Percentiles rank a stretch among this genome's conserved stretches.
Evolutionary conservation across 2,888 invertebrate species (phyloP).

Genomic region (Phytoseiulus persimilis): DNA sequence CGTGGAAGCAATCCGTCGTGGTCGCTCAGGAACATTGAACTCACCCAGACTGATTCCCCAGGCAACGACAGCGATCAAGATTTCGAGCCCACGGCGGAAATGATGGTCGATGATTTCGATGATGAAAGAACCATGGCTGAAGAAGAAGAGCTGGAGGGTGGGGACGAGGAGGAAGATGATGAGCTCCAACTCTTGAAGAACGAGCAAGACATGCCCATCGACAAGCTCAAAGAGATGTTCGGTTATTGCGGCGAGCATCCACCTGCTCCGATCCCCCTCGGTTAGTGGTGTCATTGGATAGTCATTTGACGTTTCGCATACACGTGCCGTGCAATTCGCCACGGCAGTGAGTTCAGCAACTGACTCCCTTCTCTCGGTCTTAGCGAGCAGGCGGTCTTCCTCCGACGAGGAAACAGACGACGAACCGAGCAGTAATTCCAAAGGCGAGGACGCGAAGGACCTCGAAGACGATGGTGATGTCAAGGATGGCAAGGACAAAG

Average conservation of each 20-base stretch:
- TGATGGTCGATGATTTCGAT: constrained; percentile 95
- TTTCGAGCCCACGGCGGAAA: constrained; percentile 87
- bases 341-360: too few relatives aligned
- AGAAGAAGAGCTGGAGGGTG: constrained; percentile 86
- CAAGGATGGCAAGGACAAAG: constrained; percentile 47
- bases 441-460: constrained; percentile 37
- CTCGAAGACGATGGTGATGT: constrained; percentile 36
- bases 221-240: constrained; percentile 81
- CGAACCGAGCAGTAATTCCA: constrained; percentile 41
- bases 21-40: not conserved
- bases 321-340: too few relatives aligned
- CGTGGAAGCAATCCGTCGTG: too few relatives aligned
- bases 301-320: too few relatives aligned
- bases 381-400: constrained; percentile 40
- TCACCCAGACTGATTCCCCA: not conserved
- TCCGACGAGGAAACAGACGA: constrained; percentile 39
- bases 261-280: constrained; percentile 37
- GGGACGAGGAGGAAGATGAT: constrained; percentile 69
- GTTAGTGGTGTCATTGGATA: constrained; percentile 8
- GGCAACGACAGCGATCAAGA: constrained; percentile 51
- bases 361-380: not conserved
- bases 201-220: constrained; percentile 93
- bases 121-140: constrained; percentile 93
- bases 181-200: constrained; percentile 79
- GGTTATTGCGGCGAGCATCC: constrained; percentile 57